Percentiles rank a stretch among this genome's conserved stretches.
These are phyloP conservation scores for Polyommatus icarus DNA, from an alignment of 2,888 invertebrate species.

Conservation along the genomic window DNA sequence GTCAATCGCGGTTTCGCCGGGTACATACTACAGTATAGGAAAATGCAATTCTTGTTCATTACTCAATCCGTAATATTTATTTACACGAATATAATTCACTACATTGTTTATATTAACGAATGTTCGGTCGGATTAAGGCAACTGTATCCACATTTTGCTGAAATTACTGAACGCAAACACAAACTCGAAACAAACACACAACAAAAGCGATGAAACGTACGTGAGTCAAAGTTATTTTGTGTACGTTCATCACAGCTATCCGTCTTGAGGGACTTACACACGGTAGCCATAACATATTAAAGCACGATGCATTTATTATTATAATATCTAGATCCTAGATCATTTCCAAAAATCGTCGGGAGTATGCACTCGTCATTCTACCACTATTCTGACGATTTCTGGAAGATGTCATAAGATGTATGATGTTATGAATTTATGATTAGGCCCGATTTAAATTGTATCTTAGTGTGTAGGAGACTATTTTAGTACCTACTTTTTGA, in stretches of 20 bases:
- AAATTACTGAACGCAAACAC: neutral
- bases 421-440: too few species aligned
- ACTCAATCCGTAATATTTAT: neutral
- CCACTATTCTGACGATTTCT: too few species aligned
- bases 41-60: neutral
- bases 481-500: too few species aligned
- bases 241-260: neutral
- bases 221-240: constrained; percentile 18
- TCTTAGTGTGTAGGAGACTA: too few species aligned
- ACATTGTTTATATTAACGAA: neutral
- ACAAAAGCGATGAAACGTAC: constrained; percentile 15
- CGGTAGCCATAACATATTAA: neutral
- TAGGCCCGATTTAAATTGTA: too few species aligned
- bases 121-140: constrained; percentile 11
- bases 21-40: too few species aligned
- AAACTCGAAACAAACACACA: constrained; percentile 8
- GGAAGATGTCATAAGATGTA: too few species aligned
- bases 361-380: too few species aligned
- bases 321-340: too few species aligned
- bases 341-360: too few species aligned
- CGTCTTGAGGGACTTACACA: neutral
- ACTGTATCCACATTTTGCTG: neutral
- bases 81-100: neutral
- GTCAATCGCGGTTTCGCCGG: too few species aligned
- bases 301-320: too few species aligned